Base-by-base conservation (phyloP, 92 coral and sea anemone genomes). In the Palythoa grandiflora region DNA sequence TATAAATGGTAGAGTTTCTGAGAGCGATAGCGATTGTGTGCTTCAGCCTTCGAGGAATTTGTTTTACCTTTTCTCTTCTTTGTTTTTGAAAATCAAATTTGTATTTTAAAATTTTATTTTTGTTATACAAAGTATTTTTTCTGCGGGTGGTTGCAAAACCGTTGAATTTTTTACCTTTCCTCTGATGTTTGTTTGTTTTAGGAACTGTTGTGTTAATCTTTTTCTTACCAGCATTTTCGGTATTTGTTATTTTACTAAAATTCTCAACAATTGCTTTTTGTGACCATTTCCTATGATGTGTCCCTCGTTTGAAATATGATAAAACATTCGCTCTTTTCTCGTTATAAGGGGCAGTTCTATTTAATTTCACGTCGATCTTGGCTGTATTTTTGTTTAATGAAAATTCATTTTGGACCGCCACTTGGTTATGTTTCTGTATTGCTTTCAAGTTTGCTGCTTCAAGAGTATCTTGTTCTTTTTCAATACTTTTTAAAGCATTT, bases 401-500 rank as follows among this genome's bases (percentile, higher is more conserved):
- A 48, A 39, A 28, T 51, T 47, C 13, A 1, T 48, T 14, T 28
- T 53, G 28, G 28, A 28, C 59, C 60, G 17, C 47, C 13, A 81
- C 47, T 3, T 38, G 40, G 63, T 71, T 66, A 65, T 91, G 91
- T 80, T 85, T 94, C 71, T 88, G 93, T 47, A 94, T 90, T 16
- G 90, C 98, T 75, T 89, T 91, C 61, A 94, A 89, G 59, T 87
- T 93, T 73, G 88, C 88, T 10, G 80, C 84, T 73, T 86, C 87
- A 3, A 89, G 89, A 51, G 60, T 51, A 65, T 84, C 90, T 39
- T 94, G 95, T 11, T 93, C 87, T 15, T 87, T 89, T 19, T 87
- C 95, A 12, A 94, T 90, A 12, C 71, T 90, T 71, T 94, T 93
- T 9, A 94, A 94, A 35, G 93, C 94, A 37, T 79, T 89, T 59